Evolutionary conservation across 2,797 vertebrate species (phyloP).

Genomic region (Phoeniculus purpureus): DNA sequence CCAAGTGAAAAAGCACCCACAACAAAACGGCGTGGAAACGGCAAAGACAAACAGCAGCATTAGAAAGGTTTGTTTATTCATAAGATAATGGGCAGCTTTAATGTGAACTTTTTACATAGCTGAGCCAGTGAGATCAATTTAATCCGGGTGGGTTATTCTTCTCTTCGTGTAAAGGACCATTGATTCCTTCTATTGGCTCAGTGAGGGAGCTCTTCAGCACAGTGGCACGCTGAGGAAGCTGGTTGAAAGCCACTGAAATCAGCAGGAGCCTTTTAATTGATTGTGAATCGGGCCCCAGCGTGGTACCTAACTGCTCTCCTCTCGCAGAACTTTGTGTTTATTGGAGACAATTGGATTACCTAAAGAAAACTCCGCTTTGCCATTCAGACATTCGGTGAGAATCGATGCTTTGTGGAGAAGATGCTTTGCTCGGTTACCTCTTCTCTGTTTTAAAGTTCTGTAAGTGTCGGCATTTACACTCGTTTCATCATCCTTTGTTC

Average conservation of each 20-base stretch:
- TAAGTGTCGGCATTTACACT: constrained; percentile 40
- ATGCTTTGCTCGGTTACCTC: not conserved
- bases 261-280: constrained; percentile 68
- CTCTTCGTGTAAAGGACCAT: constrained; percentile 64
- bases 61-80: constrained; percentile 57
- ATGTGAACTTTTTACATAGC: constrained; percentile 43
- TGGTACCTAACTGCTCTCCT: constrained; percentile 33
- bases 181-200: constrained; percentile 61
- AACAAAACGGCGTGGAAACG: not conserved
- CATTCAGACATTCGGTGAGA: not conserved
- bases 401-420: constrained; percentile 13
- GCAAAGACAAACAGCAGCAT: constrained; percentile 19
- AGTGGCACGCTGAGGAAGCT: constrained; percentile 46
- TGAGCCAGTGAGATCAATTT: constrained; percentile 65
- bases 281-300: constrained; percentile 54
- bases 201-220: constrained; percentile 45
- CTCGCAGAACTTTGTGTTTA: constrained; percentile 52
- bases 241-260: constrained; percentile 64
- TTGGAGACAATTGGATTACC: constrained; percentile 34
- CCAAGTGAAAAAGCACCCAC: not conserved
- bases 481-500: constrained; percentile 57
- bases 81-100: constrained; percentile 61
- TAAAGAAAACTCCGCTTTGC: constrained; percentile 32
- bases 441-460: not conserved
- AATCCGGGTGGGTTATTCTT: constrained; percentile 68